These are phyloP conservation scores for Sebastes nivosus DNA, from an alignment of 2,797 vertebrate genomes.

Conservation along the genomic window DNA sequence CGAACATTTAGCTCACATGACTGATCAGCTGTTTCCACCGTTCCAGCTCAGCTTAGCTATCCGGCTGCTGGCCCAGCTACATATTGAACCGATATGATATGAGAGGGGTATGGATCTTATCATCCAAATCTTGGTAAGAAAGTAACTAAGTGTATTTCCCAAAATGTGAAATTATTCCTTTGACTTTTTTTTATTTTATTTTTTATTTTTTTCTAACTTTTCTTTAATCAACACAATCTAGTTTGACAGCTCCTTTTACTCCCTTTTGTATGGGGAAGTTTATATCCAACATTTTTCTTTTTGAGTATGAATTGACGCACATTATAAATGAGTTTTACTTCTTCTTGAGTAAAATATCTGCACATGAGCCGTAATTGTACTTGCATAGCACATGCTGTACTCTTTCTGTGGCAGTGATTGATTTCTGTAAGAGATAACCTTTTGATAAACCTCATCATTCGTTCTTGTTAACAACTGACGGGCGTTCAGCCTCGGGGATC, in stretches of 20 bases:
- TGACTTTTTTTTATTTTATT: neutral
- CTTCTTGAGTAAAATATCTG: neutral
- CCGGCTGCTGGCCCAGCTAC: neutral
- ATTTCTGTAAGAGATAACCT: neutral
- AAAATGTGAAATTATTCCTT: neutral
- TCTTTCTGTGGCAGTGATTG: neutral
- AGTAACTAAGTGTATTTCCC: neutral
- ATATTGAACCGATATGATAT: neutral
- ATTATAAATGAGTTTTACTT: neutral
- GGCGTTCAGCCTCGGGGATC: slow-evolving; percentile 10
- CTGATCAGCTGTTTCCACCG: no score
- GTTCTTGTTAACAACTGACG: neutral
- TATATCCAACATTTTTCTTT: neutral
- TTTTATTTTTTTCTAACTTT: neutral
- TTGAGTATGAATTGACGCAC: neutral
- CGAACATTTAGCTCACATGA: no score
- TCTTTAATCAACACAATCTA: neutral
- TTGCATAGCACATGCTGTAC: neutral
- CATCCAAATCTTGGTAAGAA: neutral
- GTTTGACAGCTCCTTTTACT: neutral
- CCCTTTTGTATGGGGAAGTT: neutral
- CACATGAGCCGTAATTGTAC: neutral
- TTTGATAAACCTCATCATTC: neutral
- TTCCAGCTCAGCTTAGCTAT: neutral
- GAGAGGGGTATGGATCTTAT: neutral